Evolutionary conservation across 2,888 invertebrate genomes (phyloP), one percentile per base, ranked within the genome.

Genomic region (Philereme vetulata): DNA sequence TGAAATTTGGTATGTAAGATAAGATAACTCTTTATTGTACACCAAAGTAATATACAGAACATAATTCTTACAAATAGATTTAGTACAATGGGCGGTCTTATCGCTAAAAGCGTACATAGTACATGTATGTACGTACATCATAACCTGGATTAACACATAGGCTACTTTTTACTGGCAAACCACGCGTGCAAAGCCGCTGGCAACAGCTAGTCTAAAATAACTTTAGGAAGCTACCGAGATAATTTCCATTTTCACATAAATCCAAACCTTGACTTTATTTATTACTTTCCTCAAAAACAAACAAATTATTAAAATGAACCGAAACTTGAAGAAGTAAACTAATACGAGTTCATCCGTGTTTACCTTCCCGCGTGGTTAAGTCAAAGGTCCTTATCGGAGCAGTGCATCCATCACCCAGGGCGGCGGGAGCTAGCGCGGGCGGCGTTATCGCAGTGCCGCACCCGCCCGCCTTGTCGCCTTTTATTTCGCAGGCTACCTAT

Each of bases 401-500:
- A 66, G 68, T 75, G 75, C 75, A 75, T 75, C 72, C 78, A 77
- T 77, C 77, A 76, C 68, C 69, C 67, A 66, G 68, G 71, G 67
- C 68, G 72, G 68, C 64, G 61, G 63, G 67, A 66, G 63, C 70
- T 65, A 64, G 67, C 67, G 65, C 60, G 66, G 66, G 63, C 61
- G 67, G 59, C 66, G 66, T 82, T 82, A 83, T 82, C 83, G 70
- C 72, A 66, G 42, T 65, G 64, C 68, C 76, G 71, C 81, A 82
- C 79, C 77, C 81, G 74, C 68, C 67, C 70, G 74, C 71, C 74
- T 56, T 75, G 75, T 72, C 77, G 75, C 74, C 73, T 80, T 81
- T 81, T 82, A 81, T 81, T 80, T 74, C 72, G 74, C 76, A 74
- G 72, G 65, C 68, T 72, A 74, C 69, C 71, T 72, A 74, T 71